These are phyloP conservation scores for Glomeris maerens DNA, from an alignment of 1,140 invertebrate species.

Conservation along the genomic window DNA sequence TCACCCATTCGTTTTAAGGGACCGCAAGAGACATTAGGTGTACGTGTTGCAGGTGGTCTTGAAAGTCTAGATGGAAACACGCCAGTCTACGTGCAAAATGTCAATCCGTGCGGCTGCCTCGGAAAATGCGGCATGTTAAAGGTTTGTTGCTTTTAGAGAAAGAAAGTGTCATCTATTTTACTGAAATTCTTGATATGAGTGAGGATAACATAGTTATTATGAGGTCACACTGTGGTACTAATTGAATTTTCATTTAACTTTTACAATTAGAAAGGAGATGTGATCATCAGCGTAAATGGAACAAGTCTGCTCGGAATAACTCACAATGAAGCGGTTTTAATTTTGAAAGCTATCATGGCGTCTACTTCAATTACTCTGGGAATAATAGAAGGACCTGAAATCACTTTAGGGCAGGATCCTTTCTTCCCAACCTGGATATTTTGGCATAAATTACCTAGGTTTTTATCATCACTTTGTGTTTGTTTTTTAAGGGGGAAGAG, in stretches of 20 bases:
- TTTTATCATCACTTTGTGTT: constrained; percentile 11
- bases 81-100: constrained; percentile 38
- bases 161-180: too few species aligned
- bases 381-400: constrained; percentile 35
- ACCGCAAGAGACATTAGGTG: constrained; percentile 32
- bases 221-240: too few species aligned
- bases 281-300: constrained; percentile 35
- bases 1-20: not conserved
- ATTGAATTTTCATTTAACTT: too few species aligned
- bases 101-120: constrained; percentile 34
- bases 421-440: constrained; percentile 40
- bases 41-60: constrained; percentile 37
- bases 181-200: too few species aligned
- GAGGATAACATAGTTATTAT: too few species aligned
- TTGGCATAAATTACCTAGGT: constrained; percentile 37
- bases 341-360: constrained; percentile 32
- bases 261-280: constrained; percentile 38
- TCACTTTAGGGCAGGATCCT: constrained; percentile 28
- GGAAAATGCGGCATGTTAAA: constrained; percentile 34
- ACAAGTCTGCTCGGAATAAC: constrained; percentile 33
- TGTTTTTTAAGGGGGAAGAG: too few species aligned
- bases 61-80: constrained; percentile 35
- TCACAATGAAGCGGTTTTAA: constrained; percentile 34
- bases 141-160: too few species aligned
- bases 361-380: constrained; percentile 29